Evolutionary conservation across 2,797 vertebrate species (phyloP).

Genomic region (Nannoperca obscura): DNA sequence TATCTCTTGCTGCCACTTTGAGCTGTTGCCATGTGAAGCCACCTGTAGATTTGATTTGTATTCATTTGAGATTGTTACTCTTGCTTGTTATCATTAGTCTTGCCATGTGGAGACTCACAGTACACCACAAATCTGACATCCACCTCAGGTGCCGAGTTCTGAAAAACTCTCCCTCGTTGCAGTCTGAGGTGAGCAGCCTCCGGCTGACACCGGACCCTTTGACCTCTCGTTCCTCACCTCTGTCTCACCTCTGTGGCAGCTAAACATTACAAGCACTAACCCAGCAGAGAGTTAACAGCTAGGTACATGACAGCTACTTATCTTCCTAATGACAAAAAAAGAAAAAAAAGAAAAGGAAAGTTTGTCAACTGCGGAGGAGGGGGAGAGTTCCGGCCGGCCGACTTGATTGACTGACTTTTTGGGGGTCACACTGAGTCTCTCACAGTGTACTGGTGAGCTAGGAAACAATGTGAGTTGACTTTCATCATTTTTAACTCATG

Average conservation of each 20-base stretch:
- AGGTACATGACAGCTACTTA: conserved; percentile 51
- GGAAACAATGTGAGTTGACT: not conserved
- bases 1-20: not conserved
- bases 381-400: not conserved
- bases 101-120: conserved; percentile 8
- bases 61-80: not conserved
- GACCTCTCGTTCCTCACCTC: conserved; percentile 42
- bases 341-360: not conserved
- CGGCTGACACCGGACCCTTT: conserved; percentile 8
- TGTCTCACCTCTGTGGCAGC: conserved; percentile 50
- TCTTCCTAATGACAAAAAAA: conserved; percentile 52
- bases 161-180: not conserved
- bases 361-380: conserved; percentile 8
- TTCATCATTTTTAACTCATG: not conserved
- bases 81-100: not conserved
- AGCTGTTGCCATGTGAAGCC: not conserved
- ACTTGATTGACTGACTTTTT: not conserved
- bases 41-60: not conserved
- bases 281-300: conserved; percentile 40
- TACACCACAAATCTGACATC: conserved; percentile 29
- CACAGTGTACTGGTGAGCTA: not conserved
- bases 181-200: conserved; percentile 25
- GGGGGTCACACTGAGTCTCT: conserved; percentile 13
- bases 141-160: conserved; percentile 17
- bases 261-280: conserved; percentile 35